A percentile compares a stretch with the other conserved stretches of the same genome.
Conservation (phyloP, 2,888 invertebrate species). For the Exephanes ischioxanthus region DNA sequence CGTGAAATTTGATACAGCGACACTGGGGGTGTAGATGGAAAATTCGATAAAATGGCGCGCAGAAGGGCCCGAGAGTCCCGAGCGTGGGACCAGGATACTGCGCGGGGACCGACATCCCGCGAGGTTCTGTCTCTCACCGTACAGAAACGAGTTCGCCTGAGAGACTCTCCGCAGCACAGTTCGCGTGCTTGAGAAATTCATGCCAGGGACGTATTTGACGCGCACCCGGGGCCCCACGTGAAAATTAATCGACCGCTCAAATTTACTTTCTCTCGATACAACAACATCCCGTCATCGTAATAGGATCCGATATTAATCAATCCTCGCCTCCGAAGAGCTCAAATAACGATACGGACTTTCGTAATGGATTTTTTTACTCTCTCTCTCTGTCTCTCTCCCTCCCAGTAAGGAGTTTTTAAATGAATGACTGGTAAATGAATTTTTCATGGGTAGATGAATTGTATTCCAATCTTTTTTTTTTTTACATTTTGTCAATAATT, state of each 20-base stretch:
- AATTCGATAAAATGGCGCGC: slow-evolving; percentile 37
- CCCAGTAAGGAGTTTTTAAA: no score
- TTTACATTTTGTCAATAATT: background rate
- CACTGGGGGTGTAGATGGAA: background rate
- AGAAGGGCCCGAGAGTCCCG: slow-evolving; percentile 52
- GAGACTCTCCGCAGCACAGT: slow-evolving; percentile 47
- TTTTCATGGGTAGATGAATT: background rate
- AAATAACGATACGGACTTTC: background rate
- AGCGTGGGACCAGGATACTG: slow-evolving; percentile 69
- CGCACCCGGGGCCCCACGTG: background rate
- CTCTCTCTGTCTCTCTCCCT: background rate
- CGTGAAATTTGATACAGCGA: slow-evolving; percentile 58
- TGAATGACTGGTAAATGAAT: no score
- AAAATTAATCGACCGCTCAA: background rate
- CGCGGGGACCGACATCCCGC: slow-evolving; percentile 77
- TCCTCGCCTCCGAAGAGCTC: background rate
- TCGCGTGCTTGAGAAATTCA: slow-evolving; percentile 60
- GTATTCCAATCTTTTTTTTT: background rate
- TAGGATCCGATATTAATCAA: background rate
- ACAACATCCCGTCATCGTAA: background rate
- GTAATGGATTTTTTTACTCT: background rate
- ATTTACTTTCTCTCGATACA: slow-evolving; percentile 8
- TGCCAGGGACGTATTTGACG: slow-evolving; percentile 72
- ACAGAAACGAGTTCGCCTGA: slow-evolving; percentile 41
- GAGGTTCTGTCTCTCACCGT: slow-evolving; percentile 74